Conservation (phyloP, 2,888 invertebrate genomes). For the Ceriagrion tenellum region DNA sequence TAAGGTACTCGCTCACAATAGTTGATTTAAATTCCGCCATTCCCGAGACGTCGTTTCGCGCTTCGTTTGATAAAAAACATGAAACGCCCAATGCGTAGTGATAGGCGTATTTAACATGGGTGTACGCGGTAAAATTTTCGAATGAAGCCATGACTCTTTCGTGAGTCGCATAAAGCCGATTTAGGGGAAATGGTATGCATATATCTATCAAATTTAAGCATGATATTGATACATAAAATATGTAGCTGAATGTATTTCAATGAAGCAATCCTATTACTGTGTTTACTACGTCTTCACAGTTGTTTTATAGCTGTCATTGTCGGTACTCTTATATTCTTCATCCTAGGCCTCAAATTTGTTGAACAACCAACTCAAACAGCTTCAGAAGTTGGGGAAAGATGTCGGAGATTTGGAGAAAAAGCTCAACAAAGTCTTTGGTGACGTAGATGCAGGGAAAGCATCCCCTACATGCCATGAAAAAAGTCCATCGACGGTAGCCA, state of each 20-base stretch:
- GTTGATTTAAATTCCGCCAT: not conserved
- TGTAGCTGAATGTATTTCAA: no score
- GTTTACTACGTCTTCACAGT: not conserved
- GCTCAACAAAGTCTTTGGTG: not conserved
- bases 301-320: not conserved
- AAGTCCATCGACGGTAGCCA: not conserved
- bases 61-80: not conserved
- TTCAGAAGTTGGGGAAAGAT: slow-evolving; percentile 38
- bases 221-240: not conserved
- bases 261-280: no score
- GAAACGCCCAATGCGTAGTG: not conserved
- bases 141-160: not conserved
- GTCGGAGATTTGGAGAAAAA: slow-evolving; percentile 1
- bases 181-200: not conserved
- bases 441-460: not conserved
- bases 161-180: not conserved
- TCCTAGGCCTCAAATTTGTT: not conserved
- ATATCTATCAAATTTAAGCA: not conserved
- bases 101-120: not conserved
- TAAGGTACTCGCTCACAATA: no score
- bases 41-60: not conserved
- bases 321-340: not conserved
- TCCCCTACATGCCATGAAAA: not conserved
- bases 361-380: slow-evolving; percentile 25
- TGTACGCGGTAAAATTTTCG: not conserved